phyloP scores from a whole-genome alignment of 2,797 vertebrate genomes.

The Poeciliopsis paucimaculata region DNA sequence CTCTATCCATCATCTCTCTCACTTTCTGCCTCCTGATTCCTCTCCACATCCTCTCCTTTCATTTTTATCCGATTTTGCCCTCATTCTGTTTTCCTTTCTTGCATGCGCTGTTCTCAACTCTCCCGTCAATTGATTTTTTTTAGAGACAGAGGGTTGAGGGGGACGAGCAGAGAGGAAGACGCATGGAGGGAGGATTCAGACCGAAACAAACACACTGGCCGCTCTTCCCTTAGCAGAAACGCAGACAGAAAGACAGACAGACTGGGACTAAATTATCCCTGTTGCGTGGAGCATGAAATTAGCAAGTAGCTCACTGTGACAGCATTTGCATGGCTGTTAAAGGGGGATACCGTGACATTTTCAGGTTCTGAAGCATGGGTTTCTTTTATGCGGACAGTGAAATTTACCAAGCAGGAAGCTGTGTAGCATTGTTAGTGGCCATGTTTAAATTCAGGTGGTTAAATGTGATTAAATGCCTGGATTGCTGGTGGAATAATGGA shows the following conservation, averaged over 20 bases:
- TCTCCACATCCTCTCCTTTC: not conserved
- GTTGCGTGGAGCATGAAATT: slow-evolving; percentile 78
- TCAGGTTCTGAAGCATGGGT: slow-evolving; percentile 54
- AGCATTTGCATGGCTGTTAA: slow-evolving; percentile 75
- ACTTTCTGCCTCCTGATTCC: slow-evolving; percentile 16
- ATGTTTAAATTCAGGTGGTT: slow-evolving; percentile 20
- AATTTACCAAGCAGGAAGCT: slow-evolving; percentile 41
- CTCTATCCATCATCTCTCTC: slow-evolving; percentile 30
- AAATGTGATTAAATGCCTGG: slow-evolving; percentile 18
- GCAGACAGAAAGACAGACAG: slow-evolving; percentile 48
- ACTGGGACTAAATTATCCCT: slow-evolving; percentile 75
- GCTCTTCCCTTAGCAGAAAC: slow-evolving; percentile 27
- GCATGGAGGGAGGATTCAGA: slow-evolving; percentile 33
- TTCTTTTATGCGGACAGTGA: slow-evolving; percentile 30
- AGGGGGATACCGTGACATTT: slow-evolving; percentile 66
- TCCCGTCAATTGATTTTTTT: slow-evolving; percentile 40
- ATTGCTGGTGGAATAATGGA: slow-evolving; percentile 19
- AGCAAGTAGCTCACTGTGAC: slow-evolving; percentile 78
- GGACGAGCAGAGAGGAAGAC: slow-evolving; percentile 13
- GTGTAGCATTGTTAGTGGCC: slow-evolving; percentile 35
- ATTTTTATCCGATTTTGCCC: not conserved
- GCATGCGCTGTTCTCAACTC: slow-evolving; percentile 12
- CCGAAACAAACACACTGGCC: slow-evolving; percentile 25
- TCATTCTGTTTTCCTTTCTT: not conserved
- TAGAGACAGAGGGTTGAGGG: not conserved